Base-by-base conservation (phyloP, 2,113 vertebrate species). In the Albula glossodonta region DNA sequence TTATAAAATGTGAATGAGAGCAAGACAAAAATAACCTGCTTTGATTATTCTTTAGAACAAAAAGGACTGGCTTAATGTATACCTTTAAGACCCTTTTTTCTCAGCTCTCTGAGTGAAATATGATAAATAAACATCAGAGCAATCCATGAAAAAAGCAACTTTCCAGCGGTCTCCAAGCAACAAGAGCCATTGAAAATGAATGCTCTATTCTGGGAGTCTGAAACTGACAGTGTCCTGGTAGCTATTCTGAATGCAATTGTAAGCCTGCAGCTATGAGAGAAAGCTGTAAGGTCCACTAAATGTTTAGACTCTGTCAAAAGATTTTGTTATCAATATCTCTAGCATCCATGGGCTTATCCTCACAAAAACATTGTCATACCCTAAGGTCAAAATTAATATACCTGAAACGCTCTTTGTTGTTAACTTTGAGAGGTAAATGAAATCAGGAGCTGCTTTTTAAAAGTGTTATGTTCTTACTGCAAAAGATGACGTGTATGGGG, bases 131-230 rank as follows among this genome's bases (percentile, higher is more conserved):
- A 88, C 88, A 85, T 83, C 82, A 87, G 86, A 84, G 83, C 79
- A 88, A 84, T 85, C 87, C 60, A 74, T 10, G 66, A 74, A 74
- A 31, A 74, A 31, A 86, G 70, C 80, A 89, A 86, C 85, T 89
- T 87, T 86, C 83, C 81, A 56, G 70, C 49, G 87, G 87, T 88
- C 88, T 88, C 85, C 86, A 87, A 89, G 88, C 88, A 88, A 86
- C 83, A 74, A 86, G 83, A 84, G 87, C 86, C 85, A 89, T 82
- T 88, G 86, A 85, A 89, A 86, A 88, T 88, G 70, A 88, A 88
- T 86, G 84, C 86, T 88, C 84, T 83, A 78, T 81, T 80, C 85
- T 86, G 82, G 82, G 87, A 78, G 22, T 70, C 79, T 89, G 88
- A 86, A 89, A 88, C 86, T 87, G 86, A 89, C 84, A 89, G 88